Evolutionary conservation across 1,140 invertebrate genomes (phyloP).

Genomic region (Asobara japonica): DNA sequence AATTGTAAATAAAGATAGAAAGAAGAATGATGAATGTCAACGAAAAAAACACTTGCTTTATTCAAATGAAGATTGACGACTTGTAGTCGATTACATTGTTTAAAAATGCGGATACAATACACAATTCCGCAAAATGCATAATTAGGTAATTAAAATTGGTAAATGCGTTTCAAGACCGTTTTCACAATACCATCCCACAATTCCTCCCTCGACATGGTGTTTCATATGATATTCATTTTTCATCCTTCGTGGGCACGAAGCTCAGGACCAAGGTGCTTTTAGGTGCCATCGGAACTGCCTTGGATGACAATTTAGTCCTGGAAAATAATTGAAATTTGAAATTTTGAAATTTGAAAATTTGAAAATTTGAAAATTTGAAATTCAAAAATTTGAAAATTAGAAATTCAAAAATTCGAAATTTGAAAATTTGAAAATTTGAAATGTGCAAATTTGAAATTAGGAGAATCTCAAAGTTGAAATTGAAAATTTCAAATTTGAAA

Average conservation of each 20-base stretch:
- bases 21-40: no score
- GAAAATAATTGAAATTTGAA: no score
- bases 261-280: slow-evolving; percentile 57
- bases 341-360: no score
- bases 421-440: no score
- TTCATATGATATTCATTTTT: slow-evolving; percentile 33
- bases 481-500: no score
- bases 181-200: neutral
- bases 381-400: no score
- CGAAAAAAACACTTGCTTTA: neutral
- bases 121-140: neutral
- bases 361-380: neutral
- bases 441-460: neutral
- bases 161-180: neutral
- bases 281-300: slow-evolving; percentile 49
- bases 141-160: neutral
- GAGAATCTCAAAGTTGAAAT: no score
- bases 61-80: neutral
- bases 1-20: no score
- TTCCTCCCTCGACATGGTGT: neutral
- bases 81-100: neutral
- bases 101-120: neutral
- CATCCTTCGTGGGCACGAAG: slow-evolving; percentile 48
- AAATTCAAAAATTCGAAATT: no score
- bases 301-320: slow-evolving; percentile 50